phyloP scores from a whole-genome alignment of 2,113 vertebrate species.

The Anser cygnoides region DNA sequence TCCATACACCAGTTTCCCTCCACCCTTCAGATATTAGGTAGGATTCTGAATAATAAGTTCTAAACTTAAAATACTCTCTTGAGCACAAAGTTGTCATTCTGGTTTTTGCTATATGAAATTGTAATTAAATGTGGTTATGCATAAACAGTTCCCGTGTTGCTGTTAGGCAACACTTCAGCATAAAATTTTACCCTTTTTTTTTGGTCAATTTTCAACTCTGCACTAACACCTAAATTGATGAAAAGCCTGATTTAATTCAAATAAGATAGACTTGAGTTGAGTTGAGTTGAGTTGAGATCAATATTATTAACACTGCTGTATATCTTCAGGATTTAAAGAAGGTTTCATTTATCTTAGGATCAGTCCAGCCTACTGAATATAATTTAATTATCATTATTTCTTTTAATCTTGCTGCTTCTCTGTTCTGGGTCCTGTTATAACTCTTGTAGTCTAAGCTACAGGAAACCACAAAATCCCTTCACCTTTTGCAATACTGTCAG shows the following conservation, averaged over 20 bases:
- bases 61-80: neutral
- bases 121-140: neutral
- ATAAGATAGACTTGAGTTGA: neutral
- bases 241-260: neutral
- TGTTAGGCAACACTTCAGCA: neutral
- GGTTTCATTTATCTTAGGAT: neutral
- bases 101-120: neutral
- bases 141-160: neutral
- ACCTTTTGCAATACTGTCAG: neutral
- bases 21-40: neutral
- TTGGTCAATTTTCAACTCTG: neutral
- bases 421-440: neutral
- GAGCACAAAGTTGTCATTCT: neutral
- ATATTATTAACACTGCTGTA: neutral
- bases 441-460: neutral
- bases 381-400: neutral
- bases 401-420: neutral
- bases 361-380: neutral
- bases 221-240: neutral
- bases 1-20: neutral
- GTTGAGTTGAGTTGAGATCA: neutral
- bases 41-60: neutral
- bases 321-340: neutral
- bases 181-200: neutral
- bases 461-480: neutral